Percentiles rank a stretch among this genome's conserved stretches.
These are phyloP conservation scores for Neoitamus cyanurus DNA, from an alignment of 2,888 invertebrate species.

Conservation along the genomic window DNA sequence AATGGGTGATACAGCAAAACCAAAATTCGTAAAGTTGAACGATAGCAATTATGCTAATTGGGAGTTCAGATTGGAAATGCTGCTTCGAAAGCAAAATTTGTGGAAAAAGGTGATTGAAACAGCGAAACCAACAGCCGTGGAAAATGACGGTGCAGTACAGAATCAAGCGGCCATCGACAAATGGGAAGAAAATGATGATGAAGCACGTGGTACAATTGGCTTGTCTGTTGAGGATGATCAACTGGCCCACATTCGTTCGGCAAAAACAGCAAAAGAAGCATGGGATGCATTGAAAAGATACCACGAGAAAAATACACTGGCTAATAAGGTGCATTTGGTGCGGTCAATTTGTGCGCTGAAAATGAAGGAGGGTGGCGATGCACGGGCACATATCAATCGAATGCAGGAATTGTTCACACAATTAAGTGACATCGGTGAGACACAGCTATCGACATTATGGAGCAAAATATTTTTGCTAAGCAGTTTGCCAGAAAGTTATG, in stretches of 20 bases:
- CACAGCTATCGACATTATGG: slow-evolving; percentile 17
- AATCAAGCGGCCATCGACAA: not conserved
- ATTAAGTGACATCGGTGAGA: slow-evolving; percentile 46
- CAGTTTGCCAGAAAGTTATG: slow-evolving; percentile 50
- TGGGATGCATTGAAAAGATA: slow-evolving; percentile 42
- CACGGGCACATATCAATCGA: slow-evolving; percentile 45
- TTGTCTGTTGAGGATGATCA: slow-evolving; percentile 45
- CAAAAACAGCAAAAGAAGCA: not conserved
- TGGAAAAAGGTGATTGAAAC: slow-evolving; percentile 27
- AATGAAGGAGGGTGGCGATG: slow-evolving; percentile 50
- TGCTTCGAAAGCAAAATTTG: slow-evolving; percentile 46
- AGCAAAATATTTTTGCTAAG: slow-evolving; percentile 38
- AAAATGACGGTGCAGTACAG: not conserved
- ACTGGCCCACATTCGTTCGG: slow-evolving; percentile 23
- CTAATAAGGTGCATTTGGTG: slow-evolving; percentile 50
- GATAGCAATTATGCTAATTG: slow-evolving; percentile 43
- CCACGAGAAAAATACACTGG: slow-evolving; percentile 45
- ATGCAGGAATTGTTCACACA: slow-evolving; percentile 48
- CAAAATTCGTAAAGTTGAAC: no score
- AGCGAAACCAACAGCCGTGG: not conserved
- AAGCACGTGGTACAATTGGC: slow-evolving; percentile 43
- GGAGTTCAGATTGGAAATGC: slow-evolving; percentile 49
- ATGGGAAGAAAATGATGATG: slow-evolving; percentile 32
- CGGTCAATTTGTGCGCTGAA: slow-evolving; percentile 49
- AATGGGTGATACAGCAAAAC: no score